phyloP scores from a whole-genome alignment of 1,140 invertebrate species.

The Melitaea cinxia region DNA sequence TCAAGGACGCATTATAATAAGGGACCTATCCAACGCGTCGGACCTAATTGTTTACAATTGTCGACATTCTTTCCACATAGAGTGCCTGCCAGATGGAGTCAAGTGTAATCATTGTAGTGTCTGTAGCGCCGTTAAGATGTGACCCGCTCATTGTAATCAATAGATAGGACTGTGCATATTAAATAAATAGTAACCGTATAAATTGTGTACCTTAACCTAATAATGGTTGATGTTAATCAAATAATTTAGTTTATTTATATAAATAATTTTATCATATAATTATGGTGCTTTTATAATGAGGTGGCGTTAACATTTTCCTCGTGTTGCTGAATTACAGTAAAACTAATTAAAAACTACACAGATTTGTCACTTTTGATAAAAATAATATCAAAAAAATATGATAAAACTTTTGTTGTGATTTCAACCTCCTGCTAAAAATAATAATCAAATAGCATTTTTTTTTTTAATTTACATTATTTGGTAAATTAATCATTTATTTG shows the following conservation, averaged over 20 bases:
- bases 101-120: slow-evolving; percentile 82
- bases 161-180: slow-evolving; percentile 31
- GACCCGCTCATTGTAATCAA: slow-evolving; percentile 38
- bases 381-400: background rate
- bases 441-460: too few relatives aligned
- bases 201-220: slow-evolving; percentile 28
- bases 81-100: slow-evolving; percentile 85
- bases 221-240: slow-evolving; percentile 29
- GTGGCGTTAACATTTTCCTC: slow-evolving; percentile 47
- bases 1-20: slow-evolving; percentile 86
- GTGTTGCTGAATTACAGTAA: slow-evolving; percentile 12
- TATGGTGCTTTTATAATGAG: slow-evolving; percentile 59
- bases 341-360: background rate
- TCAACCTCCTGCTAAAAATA: background rate
- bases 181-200: slow-evolving; percentile 25
- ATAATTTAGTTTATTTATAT: slow-evolving; percentile 30
- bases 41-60: slow-evolving; percentile 93
- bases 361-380: slow-evolving; percentile 3
- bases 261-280: slow-evolving; percentile 27
- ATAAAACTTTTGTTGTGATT: slow-evolving; percentile 3
- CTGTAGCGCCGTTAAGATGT: slow-evolving; percentile 82
- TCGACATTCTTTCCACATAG: slow-evolving; percentile 93
- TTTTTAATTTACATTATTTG: too few relatives aligned
- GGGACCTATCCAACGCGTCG: slow-evolving; percentile 85
- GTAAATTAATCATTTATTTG: too few relatives aligned